A percentile compares a stretch with the other conserved stretches of the same genome.
Evolutionary conservation across 2,888 invertebrate species (phyloP).

Genomic region (Omphaloscelis lunosa): DNA sequence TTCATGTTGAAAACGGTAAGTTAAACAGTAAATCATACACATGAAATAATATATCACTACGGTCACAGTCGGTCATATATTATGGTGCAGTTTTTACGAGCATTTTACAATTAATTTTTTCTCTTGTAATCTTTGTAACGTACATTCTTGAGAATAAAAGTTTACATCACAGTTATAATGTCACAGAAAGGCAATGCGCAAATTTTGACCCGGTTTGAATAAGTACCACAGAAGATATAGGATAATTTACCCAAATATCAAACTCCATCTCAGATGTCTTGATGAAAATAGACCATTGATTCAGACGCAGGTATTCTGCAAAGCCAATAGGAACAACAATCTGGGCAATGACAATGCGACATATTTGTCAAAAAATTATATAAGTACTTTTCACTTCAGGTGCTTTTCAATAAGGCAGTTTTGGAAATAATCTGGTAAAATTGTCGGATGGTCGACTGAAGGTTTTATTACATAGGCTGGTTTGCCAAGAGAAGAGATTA

Average conservation of each 20-base stretch:
- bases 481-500: not conserved
- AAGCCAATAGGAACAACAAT: not conserved
- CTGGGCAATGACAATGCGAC: not conserved
- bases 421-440: no score
- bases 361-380: not conserved
- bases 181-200: not conserved
- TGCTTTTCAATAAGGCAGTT: no score
- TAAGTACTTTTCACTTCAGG: not conserved
- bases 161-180: constrained; percentile 35
- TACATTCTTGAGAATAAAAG: constrained; percentile 12
- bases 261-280: no score
- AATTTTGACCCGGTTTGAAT: not conserved
- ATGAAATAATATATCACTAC: constrained; percentile 6
- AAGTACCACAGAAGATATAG: not conserved
- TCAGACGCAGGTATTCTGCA: no score
- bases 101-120: constrained; percentile 19
- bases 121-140: constrained; percentile 7
- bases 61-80: constrained; percentile 1
- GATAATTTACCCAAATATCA: no score
- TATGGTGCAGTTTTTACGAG: constrained; percentile 27
- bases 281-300: not conserved
- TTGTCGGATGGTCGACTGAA: not conserved
- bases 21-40: constrained; percentile 33
- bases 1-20: constrained; percentile 34
- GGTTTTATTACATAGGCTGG: not conserved